phyloP scores from a whole-genome alignment of 2,113 vertebrate species.

The Corvus cornix region DNA sequence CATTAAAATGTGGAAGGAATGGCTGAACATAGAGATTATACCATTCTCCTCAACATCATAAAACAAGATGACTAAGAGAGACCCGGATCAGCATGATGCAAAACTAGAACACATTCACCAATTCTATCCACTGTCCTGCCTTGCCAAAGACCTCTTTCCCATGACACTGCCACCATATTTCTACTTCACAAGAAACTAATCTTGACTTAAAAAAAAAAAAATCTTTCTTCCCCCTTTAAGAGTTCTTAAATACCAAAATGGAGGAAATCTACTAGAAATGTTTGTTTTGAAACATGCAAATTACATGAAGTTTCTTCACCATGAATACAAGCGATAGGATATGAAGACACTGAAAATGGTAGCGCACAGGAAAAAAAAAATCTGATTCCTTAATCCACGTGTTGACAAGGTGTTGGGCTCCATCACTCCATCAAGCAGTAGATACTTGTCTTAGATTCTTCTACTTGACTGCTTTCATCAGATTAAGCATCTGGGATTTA shows the following conservation, averaged over 20 bases:
- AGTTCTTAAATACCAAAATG: background rate
- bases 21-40: background rate
- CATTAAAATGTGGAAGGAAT: background rate
- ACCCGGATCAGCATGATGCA: background rate
- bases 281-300: conserved; percentile 8
- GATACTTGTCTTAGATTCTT: conserved; percentile 62
- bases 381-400: conserved; percentile 43
- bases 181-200: background rate
- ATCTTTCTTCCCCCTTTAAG: background rate
- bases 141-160: background rate
- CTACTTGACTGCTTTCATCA: conserved; percentile 72
- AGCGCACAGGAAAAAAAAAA: background rate
- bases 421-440: conserved; percentile 54
- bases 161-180: background rate
- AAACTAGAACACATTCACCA: background rate
- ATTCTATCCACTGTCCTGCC: background rate
- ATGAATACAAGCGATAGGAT: background rate
- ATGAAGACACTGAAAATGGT: conserved; percentile 4
- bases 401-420: conserved; percentile 65
- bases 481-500: conserved; percentile 81
- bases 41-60: background rate
- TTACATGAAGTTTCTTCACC: background rate
- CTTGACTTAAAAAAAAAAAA: background rate
- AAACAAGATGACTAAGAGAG: background rate
- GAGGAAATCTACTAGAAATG: background rate